phyloP scores from a whole-genome alignment of 2,797 vertebrate species.

The Molossus molossus region DNA sequence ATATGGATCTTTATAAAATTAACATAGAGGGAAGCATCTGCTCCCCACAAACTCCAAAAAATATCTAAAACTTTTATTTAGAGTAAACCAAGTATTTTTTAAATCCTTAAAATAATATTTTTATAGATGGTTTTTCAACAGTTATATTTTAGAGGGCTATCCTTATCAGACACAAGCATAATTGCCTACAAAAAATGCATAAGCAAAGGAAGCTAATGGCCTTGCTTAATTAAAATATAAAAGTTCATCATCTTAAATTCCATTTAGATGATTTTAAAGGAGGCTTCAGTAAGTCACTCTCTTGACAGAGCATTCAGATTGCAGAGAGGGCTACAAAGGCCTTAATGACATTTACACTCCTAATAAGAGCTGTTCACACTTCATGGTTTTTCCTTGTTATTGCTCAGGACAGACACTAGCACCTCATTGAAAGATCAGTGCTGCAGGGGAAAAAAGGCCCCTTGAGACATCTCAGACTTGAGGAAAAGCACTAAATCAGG shows the following conservation, averaged over 20 bases:
- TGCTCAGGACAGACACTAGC: slow-evolving; percentile 89
- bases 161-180: slow-evolving; percentile 15
- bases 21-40: not conserved
- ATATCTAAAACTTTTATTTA: slow-evolving; percentile 50
- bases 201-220: slow-evolving; percentile 54
- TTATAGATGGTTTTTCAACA: slow-evolving; percentile 18
- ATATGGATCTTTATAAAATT: slow-evolving; percentile 4
- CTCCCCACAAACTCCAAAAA: not conserved
- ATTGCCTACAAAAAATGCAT: slow-evolving; percentile 60
- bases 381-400: slow-evolving; percentile 90
- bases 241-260: slow-evolving; percentile 80
- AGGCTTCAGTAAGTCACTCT: slow-evolving; percentile 76
- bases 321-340: slow-evolving; percentile 87
- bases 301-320: slow-evolving; percentile 82
- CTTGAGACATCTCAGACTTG: slow-evolving; percentile 86
- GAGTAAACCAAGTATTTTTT: slow-evolving; percentile 5
- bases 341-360: slow-evolving; percentile 90
- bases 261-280: slow-evolving; percentile 78
- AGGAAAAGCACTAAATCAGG: slow-evolving; percentile 89
- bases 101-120: slow-evolving; percentile 75
- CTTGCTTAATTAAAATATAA: slow-evolving; percentile 86
- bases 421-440: slow-evolving; percentile 90
- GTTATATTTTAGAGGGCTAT: slow-evolving; percentile 60
- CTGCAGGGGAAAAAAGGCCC: slow-evolving; percentile 88
- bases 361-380: slow-evolving; percentile 90